Evolutionary conservation across 2,113 vertebrate species (phyloP).

Genomic region (Patagioenas fasciata): DNA sequence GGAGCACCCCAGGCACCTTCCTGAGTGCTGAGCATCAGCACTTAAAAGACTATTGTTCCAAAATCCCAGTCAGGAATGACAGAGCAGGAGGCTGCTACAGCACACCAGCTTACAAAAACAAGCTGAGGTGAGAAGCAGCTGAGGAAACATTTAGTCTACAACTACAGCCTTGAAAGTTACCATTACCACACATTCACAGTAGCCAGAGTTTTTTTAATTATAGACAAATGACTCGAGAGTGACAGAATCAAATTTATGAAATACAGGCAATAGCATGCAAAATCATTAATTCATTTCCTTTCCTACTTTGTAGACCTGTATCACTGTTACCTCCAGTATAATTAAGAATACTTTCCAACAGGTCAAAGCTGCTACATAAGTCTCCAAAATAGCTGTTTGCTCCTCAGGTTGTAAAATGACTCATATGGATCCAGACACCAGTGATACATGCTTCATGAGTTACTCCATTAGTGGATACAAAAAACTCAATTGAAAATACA

Average conservation of each 20-base stretch:
- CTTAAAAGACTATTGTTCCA: background rate
- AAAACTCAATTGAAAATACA: background rate
- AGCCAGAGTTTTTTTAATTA: background rate
- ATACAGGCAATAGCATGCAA: background rate
- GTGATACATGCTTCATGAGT: background rate
- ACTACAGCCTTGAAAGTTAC: background rate
- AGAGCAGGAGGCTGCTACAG: background rate
- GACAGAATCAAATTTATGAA: background rate
- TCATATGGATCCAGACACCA: background rate
- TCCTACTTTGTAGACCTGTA: background rate
- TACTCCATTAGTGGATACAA: background rate
- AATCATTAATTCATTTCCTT: background rate
- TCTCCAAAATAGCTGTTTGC: background rate
- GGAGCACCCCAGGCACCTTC: background rate
- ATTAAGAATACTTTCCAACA: background rate
- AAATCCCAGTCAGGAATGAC: background rate
- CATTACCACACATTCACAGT: background rate
- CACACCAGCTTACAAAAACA: background rate
- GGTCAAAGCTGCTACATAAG: background rate
- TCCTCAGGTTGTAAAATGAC: background rate
- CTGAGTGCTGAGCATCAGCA: background rate
- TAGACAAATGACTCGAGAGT: background rate
- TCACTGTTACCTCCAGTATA: background rate
- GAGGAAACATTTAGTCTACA: background rate
- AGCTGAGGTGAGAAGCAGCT: background rate